phyloP scores from a whole-genome alignment of 1,140 invertebrate genomes.

The Atta texana region DNA sequence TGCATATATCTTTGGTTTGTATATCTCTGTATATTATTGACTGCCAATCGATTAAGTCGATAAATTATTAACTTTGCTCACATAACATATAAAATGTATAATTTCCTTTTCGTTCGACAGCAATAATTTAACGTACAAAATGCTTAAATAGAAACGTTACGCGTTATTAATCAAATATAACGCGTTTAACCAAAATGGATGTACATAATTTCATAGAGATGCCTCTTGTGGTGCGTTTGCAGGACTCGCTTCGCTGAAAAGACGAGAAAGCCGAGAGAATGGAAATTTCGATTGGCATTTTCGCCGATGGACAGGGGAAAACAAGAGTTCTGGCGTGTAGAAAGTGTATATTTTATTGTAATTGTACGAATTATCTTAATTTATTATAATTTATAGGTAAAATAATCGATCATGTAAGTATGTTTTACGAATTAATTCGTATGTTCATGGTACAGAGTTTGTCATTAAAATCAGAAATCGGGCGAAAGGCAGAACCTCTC shows the following conservation, averaged over 20 bases:
- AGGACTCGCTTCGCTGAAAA: conserved; percentile 24
- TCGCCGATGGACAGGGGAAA: conserved; percentile 23
- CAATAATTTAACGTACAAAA: background rate
- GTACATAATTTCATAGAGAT: conserved; percentile 63
- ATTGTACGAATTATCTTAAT: conserved; percentile 66
- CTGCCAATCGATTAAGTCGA: conserved; percentile 19
- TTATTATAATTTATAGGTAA: conserved; percentile 74
- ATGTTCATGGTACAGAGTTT: conserved; percentile 4
- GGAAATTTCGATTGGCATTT: conserved; percentile 35
- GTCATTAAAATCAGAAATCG: conserved; percentile 27
- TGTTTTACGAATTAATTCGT: conserved; percentile 57
- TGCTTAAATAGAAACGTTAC: conserved; percentile 9
- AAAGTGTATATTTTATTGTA: conserved; percentile 54
- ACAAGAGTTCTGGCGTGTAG: conserved; percentile 10
- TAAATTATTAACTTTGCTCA: background rate
- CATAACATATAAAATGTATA: background rate
- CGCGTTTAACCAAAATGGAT: conserved; percentile 62
- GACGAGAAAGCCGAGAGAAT: conserved; percentile 2
- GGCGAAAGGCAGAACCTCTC: conserved; percentile 37
- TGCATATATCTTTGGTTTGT: conserved; percentile 2
- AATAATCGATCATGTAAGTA: conserved; percentile 57
- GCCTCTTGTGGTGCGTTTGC: conserved; percentile 20
- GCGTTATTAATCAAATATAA: background rate
- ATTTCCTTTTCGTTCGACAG: conserved; percentile 1
- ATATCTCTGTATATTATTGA: background rate